Base-by-base conservation (phyloP, 2,888 invertebrate genomes). In the Helicoverpa assulta region DNA sequence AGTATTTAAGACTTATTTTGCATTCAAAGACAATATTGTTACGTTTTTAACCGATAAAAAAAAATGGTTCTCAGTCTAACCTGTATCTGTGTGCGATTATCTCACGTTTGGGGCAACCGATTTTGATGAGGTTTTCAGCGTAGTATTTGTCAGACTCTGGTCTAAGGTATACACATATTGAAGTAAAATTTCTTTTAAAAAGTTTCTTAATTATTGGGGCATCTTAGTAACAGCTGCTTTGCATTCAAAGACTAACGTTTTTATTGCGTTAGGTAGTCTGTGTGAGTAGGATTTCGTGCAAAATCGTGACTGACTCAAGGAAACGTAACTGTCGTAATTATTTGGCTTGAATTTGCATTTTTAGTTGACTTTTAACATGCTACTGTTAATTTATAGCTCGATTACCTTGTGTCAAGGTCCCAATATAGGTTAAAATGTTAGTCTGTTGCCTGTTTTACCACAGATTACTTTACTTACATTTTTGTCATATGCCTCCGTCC, bases 201-300 rank as follows among this genome's bases (percentile, higher is more conserved):
- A n/a, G n/a, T n/a, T n/a, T n/a, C n/a, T n/a, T n/a, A n/a, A n/a
- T n/a, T n/a, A n/a, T n/a, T n/a, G n/a, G n/a, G n/a, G n/a, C n/a
- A n/a, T n/a, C n/a, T n/a, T n/a, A n/a, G n/a, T n/a, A n/a, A n/a
- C n/a, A n/a, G n/a, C n/a, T n/a, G n/a, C n/a, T 52, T 29, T 37
- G 47, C 21, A 26, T 60, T 52, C 52, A 53, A 67, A 56, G 59
- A 59, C 52, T 50, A 65, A 60, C n/a, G 19, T 70, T 74, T 63
- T 64, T 60, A 59, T 54, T 21, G 3, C 43, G 63, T 69, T 54
- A 14, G 6, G 8, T 5, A 21, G 40, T 70, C 63, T 16, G n/a
- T 63, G 55, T 70, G 43, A 19, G 21, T 60, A 5, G 19, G 29
- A 60, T 21, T 52, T 51, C 60, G n/a, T 33, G 16, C 37, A 8